Conservation (phyloP, 2,113 vertebrate species). For the Xiphophorus couchianus region DNA sequence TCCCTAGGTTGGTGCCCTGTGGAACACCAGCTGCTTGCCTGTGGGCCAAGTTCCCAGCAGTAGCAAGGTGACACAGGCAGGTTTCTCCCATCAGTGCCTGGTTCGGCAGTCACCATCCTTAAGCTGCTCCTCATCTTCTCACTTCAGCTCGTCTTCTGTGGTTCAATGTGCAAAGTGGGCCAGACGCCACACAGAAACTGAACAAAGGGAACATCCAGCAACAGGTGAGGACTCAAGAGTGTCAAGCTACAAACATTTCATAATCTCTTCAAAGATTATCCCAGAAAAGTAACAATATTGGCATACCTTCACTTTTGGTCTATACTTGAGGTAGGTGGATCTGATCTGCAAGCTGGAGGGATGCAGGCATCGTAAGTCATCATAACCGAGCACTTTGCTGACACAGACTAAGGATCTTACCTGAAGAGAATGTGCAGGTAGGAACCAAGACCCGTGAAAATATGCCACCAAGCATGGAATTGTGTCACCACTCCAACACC, state of each 20-base stretch:
- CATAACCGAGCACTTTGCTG: background rate
- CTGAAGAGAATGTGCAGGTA: conserved; percentile 97
- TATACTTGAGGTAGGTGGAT: conserved; percentile 92
- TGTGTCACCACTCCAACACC: conserved; percentile 90
- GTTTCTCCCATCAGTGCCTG: conserved; percentile 42
- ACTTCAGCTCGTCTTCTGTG: conserved; percentile 86
- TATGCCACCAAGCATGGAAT: conserved; percentile 99
- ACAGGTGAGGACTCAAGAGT: background rate
- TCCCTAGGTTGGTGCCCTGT: conserved; percentile 22
- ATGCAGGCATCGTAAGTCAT: background rate
- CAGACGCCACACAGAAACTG: conserved; percentile 94
- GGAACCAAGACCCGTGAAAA: conserved; percentile 95
- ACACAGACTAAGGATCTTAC: conserved; percentile 68
- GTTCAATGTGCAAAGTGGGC: conserved; percentile 90
- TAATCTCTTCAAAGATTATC: background rate
- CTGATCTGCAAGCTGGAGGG: conserved; percentile 90
- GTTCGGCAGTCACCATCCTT: conserved; percentile 52
- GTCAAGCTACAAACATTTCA: background rate
- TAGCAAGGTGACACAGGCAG: conserved; percentile 23
- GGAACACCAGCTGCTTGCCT: conserved; percentile 24
- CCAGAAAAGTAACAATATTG: background rate
- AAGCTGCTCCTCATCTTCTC: conserved; percentile 16
- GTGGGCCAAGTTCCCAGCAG: conserved; percentile 31
- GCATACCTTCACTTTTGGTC: conserved; percentile 93
- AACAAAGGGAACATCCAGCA: background rate